Evolutionary conservation across 2,797 vertebrate genomes (phyloP), one percentile per base, ranked within the genome.

Genomic region (Phrynocephalus vlangalii): DNA sequence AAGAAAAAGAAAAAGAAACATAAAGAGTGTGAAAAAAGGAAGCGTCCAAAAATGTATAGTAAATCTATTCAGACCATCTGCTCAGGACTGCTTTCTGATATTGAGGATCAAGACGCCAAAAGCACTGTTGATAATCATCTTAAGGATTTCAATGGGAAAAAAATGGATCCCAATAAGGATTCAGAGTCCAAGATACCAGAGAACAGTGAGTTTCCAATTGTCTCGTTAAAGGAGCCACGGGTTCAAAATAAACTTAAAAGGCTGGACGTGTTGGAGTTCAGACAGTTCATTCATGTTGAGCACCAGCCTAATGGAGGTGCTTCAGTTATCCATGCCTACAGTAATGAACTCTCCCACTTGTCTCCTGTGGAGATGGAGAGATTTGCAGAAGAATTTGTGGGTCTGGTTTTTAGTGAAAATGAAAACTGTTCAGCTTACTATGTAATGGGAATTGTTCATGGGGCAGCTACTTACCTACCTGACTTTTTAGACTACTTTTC

Each of bases 1-100:
- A 99, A 99, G 97, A 99, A 99, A 98, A 99, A 99, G 98, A 99
- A 99, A 97, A 99, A 99, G 98, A 99, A 99, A 98, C 99, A 99
- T 93, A 99, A 98, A 98, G 99, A 99, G 87, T 98, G 97, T 5
- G 99, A 99, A 95, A 98, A 98, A 95, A 97, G 98, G 87, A 99
- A 98, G 89, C 98, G 97, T 87, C 98, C 98, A 87, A 99, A 99
- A 97, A 98, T 99, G 98, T 98, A 98, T 95, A 98, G 98, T 96
- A 98, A 98, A 96, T 99, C 98, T 71, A 98, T 98, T 96, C 99
- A 99, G 95, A 99, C 99, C 72, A 89, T 97, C 90, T 98, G 98
- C 91, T 98, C 98, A 75, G 98, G 98, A 93, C 94, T 99, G 93
- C 96, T 98, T 79, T 97, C 97, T 87, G 97, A 97, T 90, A 84